phyloP scores from a whole-genome alignment of 2,797 vertebrate genomes.

The Ctenochaetus hawaiiensis region DNA sequence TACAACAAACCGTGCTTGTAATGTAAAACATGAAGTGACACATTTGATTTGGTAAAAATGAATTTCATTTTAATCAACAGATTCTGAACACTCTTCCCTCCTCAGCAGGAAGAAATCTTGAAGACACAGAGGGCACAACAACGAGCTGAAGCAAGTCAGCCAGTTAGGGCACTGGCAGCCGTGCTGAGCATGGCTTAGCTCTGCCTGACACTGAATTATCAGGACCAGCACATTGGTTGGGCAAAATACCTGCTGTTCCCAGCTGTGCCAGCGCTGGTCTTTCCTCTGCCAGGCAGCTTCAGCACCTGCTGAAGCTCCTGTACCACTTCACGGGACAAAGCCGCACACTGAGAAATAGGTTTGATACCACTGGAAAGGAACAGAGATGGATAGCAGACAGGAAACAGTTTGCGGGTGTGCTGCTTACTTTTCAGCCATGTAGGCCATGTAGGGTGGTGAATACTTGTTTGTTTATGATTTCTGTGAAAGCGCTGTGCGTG shows the following conservation, averaged over 20 bases:
- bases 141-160: constrained; percentile 47
- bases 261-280: constrained; percentile 55
- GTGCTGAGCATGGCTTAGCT: constrained; percentile 57
- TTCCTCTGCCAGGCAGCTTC: constrained; percentile 57
- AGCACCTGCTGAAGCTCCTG: constrained; percentile 48
- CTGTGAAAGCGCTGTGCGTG: constrained; percentile 61
- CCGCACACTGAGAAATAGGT: constrained; percentile 56
- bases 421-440: constrained; percentile 43
- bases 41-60: not conserved
- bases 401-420: constrained; percentile 24
- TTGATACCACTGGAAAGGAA: constrained; percentile 40
- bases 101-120: constrained; percentile 33
- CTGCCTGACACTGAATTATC: constrained; percentile 65
- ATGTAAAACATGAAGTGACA: not conserved
- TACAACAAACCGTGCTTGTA: too few species aligned
- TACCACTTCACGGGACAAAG: constrained; percentile 51
- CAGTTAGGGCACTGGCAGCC: constrained; percentile 52
- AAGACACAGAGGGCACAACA: constrained; percentile 35
- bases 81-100: constrained; percentile 27
- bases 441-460: constrained; percentile 38
- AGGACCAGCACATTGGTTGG: constrained; percentile 60
- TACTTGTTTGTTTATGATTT: constrained; percentile 69
- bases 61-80: constrained; percentile 36
- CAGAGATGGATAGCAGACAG: constrained; percentile 25
- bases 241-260: constrained; percentile 50